These are phyloP conservation scores for Oncopeltus fasciatus DNA, from an alignment of 1,140 invertebrate genomes.

Conservation along the genomic window DNA sequence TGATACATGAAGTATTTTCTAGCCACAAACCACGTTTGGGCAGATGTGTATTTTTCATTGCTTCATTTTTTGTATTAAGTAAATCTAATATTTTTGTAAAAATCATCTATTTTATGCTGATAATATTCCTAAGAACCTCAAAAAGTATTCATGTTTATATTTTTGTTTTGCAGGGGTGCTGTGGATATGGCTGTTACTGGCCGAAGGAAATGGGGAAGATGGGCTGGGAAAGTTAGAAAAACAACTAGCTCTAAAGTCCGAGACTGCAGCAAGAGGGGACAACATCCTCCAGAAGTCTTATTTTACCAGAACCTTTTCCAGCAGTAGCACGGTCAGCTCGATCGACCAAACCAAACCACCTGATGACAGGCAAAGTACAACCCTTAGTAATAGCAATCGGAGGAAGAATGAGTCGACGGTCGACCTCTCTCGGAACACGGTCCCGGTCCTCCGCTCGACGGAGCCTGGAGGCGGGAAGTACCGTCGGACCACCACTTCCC, in stretches of 20 bases:
- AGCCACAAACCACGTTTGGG: no score
- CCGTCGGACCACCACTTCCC: background rate
- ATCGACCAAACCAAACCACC: background rate
- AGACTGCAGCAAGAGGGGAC: background rate
- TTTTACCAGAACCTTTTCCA: background rate
- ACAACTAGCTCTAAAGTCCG: background rate
- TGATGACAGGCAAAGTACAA: constrained; percentile 7
- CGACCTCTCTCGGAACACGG: background rate
- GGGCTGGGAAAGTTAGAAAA: background rate
- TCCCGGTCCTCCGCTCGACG: background rate
- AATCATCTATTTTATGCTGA: no score
- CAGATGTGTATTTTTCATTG: no score
- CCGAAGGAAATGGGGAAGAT: background rate
- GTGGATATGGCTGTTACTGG: background rate
- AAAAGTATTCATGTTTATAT: no score
- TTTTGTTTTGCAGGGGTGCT: background rate
- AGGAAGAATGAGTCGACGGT: background rate
- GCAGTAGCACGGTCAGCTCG: background rate
- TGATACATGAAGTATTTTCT: no score
- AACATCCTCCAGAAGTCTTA: background rate
- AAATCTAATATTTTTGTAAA: no score
- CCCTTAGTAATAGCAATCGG: background rate
- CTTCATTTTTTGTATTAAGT: no score
- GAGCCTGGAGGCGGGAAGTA: background rate
- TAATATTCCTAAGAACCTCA: no score